Evolutionary conservation across 2,888 invertebrate species (phyloP).

Genomic region (Reticulitermes lucifugus): DNA sequence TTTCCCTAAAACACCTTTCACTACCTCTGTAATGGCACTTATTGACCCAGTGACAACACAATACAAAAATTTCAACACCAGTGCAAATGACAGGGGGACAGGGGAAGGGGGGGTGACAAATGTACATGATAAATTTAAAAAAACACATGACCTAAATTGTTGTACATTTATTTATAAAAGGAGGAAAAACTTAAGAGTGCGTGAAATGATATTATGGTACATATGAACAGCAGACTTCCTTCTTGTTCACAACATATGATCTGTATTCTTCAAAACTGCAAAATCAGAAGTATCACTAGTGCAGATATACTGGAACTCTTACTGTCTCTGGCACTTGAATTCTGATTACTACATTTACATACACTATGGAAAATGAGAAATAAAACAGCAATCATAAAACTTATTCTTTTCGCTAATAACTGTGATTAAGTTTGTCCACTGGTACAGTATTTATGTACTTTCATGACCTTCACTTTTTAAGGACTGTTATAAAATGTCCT

Average conservation of each 20-base stretch:
- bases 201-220: slow-evolving; percentile 13
- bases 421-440: background rate
- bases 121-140: too few species aligned
- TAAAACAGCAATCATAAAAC: background rate
- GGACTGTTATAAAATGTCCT: background rate
- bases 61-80: too few species aligned
- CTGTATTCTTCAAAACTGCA: background rate
- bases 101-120: too few species aligned
- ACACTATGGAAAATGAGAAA: background rate
- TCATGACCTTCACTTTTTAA: background rate
- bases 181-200: slow-evolving; percentile 30
- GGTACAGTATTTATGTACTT: background rate
- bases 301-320: background rate
- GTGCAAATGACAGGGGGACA: too few species aligned
- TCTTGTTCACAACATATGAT: background rate
- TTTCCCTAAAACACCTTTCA: too few species aligned
- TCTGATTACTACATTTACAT: slow-evolving; percentile 11
- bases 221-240: slow-evolving; percentile 18
- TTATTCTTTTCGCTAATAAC: background rate
- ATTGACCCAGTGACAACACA: too few species aligned
- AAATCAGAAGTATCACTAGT: background rate
- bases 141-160: background rate
- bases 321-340: background rate
- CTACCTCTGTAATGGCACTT: too few species aligned
- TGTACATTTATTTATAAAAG: slow-evolving; percentile 40